phyloP scores from a whole-genome alignment of 2,113 vertebrate genomes.

The Eudyptes chrysolophus region DNA sequence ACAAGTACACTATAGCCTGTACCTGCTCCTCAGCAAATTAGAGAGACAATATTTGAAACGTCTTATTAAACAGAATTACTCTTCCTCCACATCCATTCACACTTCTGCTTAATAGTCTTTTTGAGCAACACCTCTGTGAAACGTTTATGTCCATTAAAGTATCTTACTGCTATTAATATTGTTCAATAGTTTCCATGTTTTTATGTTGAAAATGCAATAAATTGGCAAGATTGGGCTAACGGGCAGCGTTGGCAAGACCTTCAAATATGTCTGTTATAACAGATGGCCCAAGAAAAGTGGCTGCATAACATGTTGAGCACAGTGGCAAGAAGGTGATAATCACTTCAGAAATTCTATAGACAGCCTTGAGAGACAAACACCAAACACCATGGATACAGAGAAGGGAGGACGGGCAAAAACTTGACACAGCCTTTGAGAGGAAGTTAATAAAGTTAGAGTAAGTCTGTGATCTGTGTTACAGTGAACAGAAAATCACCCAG shows the following conservation, averaged over 20 bases:
- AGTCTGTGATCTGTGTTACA: background rate
- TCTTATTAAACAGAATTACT: constrained; percentile 69
- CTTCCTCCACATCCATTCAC: constrained; percentile 41
- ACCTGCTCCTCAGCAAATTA: constrained; percentile 66
- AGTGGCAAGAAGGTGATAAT: background rate
- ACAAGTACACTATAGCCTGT: constrained; percentile 54
- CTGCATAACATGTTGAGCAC: background rate
- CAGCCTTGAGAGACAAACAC: background rate
- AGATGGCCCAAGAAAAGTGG: background rate
- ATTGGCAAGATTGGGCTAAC: background rate
- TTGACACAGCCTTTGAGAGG: background rate
- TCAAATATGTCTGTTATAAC: background rate
- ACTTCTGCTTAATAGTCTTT: constrained; percentile 51
- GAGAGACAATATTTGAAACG: constrained; percentile 58
- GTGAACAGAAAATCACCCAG: background rate
- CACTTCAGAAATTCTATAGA: background rate
- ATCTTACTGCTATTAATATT: constrained; percentile 32
- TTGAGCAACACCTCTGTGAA: constrained; percentile 43
- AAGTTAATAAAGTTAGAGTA: background rate
- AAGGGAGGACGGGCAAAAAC: background rate
- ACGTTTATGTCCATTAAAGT: constrained; percentile 45
- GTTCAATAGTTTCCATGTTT: constrained; percentile 18
- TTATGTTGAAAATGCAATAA: background rate
- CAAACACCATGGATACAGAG: background rate
- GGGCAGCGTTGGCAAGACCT: background rate